A percentile compares a stretch with the other conserved stretches of the same genome.
Conservation (phyloP, 2,888 invertebrate species). For the Hoplodrina blanda region DNA sequence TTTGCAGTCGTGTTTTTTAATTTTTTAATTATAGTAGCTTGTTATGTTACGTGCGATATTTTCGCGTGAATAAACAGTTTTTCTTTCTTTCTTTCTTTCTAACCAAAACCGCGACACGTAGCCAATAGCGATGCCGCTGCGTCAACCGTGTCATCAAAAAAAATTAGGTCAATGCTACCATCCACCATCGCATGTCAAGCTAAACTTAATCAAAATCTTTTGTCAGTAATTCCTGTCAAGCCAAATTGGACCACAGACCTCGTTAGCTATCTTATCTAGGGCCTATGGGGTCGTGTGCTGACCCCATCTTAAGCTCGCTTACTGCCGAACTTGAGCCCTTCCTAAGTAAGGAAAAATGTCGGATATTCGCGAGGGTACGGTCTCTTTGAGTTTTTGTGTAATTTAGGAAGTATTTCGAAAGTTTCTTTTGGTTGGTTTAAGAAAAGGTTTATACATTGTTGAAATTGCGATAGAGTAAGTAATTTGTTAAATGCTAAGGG, state of each 20-base stretch:
- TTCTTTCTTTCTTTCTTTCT: no score
- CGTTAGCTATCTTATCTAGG: constrained; percentile 42
- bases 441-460: constrained; percentile 35
- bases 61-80: no score
- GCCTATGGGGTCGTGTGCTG: constrained; percentile 29
- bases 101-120: no score
- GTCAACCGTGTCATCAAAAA: not conserved
- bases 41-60: no score
- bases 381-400: constrained; percentile 18
- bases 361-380: constrained; percentile 9
- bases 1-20: no score
- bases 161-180: constrained; percentile 18
- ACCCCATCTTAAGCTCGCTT: constrained; percentile 24
- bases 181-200: constrained; percentile 39
- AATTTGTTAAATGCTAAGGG: constrained; percentile 17
- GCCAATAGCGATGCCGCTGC: no score
- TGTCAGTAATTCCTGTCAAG: constrained; percentile 34
- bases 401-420: constrained; percentile 33
- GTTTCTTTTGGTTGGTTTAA: constrained; percentile 8
- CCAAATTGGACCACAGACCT: constrained; percentile 33
- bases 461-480: constrained; percentile 20
- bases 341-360: constrained; percentile 27
- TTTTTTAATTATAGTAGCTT: no score
- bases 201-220: constrained; percentile 20
- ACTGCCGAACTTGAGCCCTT: constrained; percentile 19